Evolutionary conservation across 23 tunicate species (phyloP), one percentile per base, ranked within the genome.

Genomic region (Ascidia mentula): DNA sequence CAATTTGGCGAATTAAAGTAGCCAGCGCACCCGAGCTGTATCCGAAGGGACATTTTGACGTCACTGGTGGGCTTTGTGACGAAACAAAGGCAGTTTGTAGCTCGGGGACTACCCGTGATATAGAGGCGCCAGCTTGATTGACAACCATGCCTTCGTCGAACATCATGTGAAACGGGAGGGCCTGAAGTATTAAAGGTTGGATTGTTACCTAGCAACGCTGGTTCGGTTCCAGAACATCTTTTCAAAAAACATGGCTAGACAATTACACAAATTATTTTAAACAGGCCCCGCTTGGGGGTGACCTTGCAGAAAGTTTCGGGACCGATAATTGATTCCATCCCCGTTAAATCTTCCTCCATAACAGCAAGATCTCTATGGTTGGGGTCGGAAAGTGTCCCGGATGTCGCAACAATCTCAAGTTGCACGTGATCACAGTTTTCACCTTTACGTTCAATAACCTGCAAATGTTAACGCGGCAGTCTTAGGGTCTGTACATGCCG

Each of bases 161-260:
- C 89, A 93, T 93, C 86, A 93, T 60, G 75, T 93, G 98, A 36
- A 93, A 93, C 24, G 98, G 98, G 28, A 85, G 78, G 17, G 93
- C 88, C 98, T 93, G 53, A 74, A 36, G 2, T 74, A 34, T 20
- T 12, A 69, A 69, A 8, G 34, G 15, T 20, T 28, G 20, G 28
- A 46, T 46, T 73, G 40, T 36, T 73, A 9, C 22, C 32, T 36
- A 34, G 28, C 28, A 22, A 31, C 28, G 46, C 45, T 74, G 78
- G 18, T 30, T 74, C 18, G 15, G 15, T 15, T 42, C 15, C 53
- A 42, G 15, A 42, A 15, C 53, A 42, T 20, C 65, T 20, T 9
- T 53, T 53, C 13, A 5, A 53, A 53, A 53, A 53, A 15, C 15
- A 42, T 42, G 15, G 53, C 53, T 15, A 15, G 15, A 15, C 53